Conservation (phyloP, 2,888 invertebrate genomes). For the Ptychoptera albimana region DNA sequence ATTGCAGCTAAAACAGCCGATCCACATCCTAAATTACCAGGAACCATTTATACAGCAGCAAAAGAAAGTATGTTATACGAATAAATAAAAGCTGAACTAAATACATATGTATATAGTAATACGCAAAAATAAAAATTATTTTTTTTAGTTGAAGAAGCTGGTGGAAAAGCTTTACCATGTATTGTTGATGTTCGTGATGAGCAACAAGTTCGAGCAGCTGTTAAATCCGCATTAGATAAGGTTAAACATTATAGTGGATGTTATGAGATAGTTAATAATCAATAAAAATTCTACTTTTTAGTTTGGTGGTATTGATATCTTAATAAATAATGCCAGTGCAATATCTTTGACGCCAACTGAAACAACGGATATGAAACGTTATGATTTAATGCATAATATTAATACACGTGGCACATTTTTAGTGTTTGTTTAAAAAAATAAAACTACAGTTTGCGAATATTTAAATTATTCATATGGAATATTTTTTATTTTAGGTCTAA, state of each 20-base stretch:
- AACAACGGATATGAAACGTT: conserved; percentile 85
- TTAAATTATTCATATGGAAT: conserved; percentile 19
- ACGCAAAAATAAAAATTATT: not conserved
- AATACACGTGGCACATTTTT: conserved; percentile 92
- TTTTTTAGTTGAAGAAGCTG: conserved; percentile 54
- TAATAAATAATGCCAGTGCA: conserved; percentile 93
- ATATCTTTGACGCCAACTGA: conserved; percentile 71
- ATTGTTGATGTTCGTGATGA: conserved; percentile 72
- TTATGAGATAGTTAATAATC: not conserved
- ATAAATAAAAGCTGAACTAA: too few relatives aligned
- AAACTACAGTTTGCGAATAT: too few relatives aligned
- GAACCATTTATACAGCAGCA: conserved; percentile 67
- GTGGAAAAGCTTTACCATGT: conserved; percentile 66
- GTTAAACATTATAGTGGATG: conserved; percentile 4
- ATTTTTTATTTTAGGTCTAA: conserved; percentile 53
- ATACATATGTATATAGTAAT: too few relatives aligned
- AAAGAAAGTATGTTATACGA: conserved; percentile 41
- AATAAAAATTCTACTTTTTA: conserved; percentile 17
- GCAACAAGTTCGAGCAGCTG: conserved; percentile 45
- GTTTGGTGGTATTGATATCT: conserved; percentile 92
- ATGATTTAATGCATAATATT: conserved; percentile 89
- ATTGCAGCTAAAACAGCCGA: conserved; percentile 67
- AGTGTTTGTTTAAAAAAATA: conserved; percentile 43
- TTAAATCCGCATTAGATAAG: conserved; percentile 46
- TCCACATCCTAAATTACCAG: conserved; percentile 36